Conservation (phyloP, 2,797 vertebrate species). For the Myotis daubentonii region DNA sequence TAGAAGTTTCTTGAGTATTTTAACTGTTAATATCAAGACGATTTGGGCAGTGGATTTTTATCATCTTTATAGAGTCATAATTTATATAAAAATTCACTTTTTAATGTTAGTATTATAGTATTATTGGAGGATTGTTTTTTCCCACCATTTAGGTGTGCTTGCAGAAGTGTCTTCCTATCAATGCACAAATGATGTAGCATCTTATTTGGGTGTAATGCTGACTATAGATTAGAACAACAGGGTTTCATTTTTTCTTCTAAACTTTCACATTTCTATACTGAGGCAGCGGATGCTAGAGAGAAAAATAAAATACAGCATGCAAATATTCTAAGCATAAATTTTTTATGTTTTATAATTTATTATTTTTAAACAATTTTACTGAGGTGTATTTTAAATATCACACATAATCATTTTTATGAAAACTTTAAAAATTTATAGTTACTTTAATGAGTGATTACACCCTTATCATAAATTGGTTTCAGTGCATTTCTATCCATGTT, state of each 20-base stretch:
- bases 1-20: not conserved
- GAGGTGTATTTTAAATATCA: not conserved
- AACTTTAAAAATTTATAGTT: not conserved
- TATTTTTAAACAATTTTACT: not conserved
- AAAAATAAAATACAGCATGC: not conserved
- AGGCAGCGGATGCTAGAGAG: not conserved
- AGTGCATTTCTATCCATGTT: not conserved
- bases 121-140: not conserved
- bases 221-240: not conserved
- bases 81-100: not conserved
- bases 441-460: not conserved
- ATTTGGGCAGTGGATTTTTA: not conserved
- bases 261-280: not conserved
- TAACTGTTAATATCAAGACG: not conserved
- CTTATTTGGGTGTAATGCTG: not conserved
- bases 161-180: not conserved
- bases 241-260: not conserved
- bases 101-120: not conserved
- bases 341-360: not conserved
- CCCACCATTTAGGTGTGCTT: not conserved
- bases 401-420: not conserved
- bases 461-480: not conserved
- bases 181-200: not conserved
- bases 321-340: not conserved
- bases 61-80: not conserved